A percentile compares a stretch with the other conserved stretches of the same genome.
Evolutionary conservation across 2,113 vertebrate genomes (phyloP).

Genomic region (Engystomops pustulosus): DNA sequence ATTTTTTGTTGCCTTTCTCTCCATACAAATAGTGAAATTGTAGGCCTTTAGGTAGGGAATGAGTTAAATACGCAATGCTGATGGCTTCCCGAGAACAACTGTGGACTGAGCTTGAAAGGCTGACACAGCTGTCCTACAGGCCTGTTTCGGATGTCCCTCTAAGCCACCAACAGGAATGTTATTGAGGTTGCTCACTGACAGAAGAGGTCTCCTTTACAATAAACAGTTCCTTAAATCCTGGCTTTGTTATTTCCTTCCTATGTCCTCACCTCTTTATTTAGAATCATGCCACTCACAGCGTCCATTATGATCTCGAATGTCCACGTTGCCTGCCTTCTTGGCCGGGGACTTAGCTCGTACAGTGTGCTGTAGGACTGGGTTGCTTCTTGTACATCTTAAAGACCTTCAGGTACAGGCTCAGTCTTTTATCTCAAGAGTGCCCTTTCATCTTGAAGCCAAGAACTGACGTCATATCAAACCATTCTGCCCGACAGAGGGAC

Average conservation of each 20-base stretch:
- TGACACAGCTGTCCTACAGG: conserved; percentile 20
- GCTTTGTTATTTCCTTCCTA: conserved; percentile 6
- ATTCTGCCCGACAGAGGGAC: conserved; percentile 48
- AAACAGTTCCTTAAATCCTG: conserved; percentile 23
- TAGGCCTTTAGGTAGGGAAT: neutral
- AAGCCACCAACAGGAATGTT: conserved; percentile 15
- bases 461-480: conserved; percentile 52
- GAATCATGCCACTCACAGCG: neutral
- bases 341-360: neutral
- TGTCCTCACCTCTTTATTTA: conserved; percentile 38
- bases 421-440: conserved; percentile 56
- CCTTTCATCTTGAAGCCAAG: conserved; percentile 58
- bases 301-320: neutral
- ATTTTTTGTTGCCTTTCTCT: neutral
- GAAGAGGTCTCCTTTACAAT: conserved; percentile 14
- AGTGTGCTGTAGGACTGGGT: conserved; percentile 8
- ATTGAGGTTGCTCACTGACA: conserved; percentile 12
- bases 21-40: neutral
- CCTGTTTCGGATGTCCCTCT: conserved; percentile 39
- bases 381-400: conserved; percentile 32
- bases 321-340: neutral
- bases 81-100: conserved; percentile 22
- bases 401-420: conserved; percentile 48
- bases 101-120: conserved; percentile 24
- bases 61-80: neutral